Evolutionary conservation across 2,888 invertebrate species (phyloP), one percentile per base, ranked within the genome.

Genomic region (Lordiphosa fenestrarum): DNA sequence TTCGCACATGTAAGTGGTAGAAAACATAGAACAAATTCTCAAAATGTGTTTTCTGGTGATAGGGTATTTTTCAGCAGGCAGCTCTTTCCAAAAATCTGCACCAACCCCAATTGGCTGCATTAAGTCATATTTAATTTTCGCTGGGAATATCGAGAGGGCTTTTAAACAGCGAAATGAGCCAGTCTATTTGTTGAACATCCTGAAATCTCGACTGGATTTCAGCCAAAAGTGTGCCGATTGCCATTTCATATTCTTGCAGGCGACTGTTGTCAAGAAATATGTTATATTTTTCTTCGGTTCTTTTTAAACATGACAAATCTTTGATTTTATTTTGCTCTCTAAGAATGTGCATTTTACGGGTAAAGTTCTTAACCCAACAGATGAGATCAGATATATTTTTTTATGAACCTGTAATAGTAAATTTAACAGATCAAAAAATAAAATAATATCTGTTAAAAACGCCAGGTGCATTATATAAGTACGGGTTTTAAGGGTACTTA

Each of bases 391-490:
- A 39, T 15, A 15, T 13, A 15, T 13, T 39, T 39, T 39, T 15
- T 39, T 39, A 9, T 12, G 13, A 6, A 15, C 39, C 12, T 39
- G 39, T 15, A 39, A 15, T 5, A 6, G n/a, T 13, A 39, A 15
- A 39, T 39, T 39, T 39, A 39, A 39, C 5, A 15, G 13, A 7
- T 38, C 15, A 38, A 38, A 15, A 15, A 38, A 38, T 6, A 38
- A 12, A 15, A 15, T 6, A n/a, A 39, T 13, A 15, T 39, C 39
- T 4, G 39, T 15, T 3, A 39, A 15, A 39, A 39, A 39, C 7
- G 39, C 39, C 15, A 39, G 12, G 9, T 15, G 3, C 12, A 39
- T n/a, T n/a, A 13, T 13, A 39, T 15, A 39, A 12, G 7, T 9
- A 3, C 19, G 15, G 12, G 2, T 15, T 13, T 15, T 12, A 4